Percentiles rank a stretch among this genome's conserved stretches.
Conservation (phyloP, 2,113 vertebrate species). For the Hyla sarda region DNA sequence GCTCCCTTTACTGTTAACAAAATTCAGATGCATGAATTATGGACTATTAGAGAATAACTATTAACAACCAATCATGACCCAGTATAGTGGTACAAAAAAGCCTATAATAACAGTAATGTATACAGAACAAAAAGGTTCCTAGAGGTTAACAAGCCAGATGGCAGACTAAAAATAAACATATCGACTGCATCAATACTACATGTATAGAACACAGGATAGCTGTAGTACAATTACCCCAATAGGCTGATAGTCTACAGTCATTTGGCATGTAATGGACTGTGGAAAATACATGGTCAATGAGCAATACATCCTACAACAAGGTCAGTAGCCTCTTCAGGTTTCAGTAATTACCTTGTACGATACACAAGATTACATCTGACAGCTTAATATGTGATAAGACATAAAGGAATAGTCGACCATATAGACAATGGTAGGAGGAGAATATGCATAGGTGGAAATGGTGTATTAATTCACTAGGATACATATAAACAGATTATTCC, state of each 20-base stretch:
- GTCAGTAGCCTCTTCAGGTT: not conserved
- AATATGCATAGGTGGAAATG: not conserved
- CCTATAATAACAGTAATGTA: not conserved
- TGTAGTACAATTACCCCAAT: not conserved
- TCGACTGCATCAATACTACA: not conserved
- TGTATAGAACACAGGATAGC: not conserved
- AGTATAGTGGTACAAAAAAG: not conserved
- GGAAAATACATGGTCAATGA: not conserved
- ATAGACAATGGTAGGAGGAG: not conserved
- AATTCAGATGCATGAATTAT: not conserved
- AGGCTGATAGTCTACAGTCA: not conserved
- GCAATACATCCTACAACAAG: not conserved
- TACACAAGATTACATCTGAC: constrained; percentile 1
- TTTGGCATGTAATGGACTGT: constrained; percentile 7
- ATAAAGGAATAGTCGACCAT: not conserved
- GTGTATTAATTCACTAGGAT: not conserved
- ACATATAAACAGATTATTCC: not conserved
- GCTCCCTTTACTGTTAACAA: not conserved
- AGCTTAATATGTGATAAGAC: constrained; percentile 5
- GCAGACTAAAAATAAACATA: not conserved
- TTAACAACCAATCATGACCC: not conserved
- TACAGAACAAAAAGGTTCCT: not conserved
- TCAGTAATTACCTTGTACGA: constrained; percentile 19
- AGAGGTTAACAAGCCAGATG: not conserved
- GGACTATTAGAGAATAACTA: not conserved